These are phyloP conservation scores for Limenitis camilla DNA, from an alignment of 2,888 invertebrate species.

Conservation along the genomic window DNA sequence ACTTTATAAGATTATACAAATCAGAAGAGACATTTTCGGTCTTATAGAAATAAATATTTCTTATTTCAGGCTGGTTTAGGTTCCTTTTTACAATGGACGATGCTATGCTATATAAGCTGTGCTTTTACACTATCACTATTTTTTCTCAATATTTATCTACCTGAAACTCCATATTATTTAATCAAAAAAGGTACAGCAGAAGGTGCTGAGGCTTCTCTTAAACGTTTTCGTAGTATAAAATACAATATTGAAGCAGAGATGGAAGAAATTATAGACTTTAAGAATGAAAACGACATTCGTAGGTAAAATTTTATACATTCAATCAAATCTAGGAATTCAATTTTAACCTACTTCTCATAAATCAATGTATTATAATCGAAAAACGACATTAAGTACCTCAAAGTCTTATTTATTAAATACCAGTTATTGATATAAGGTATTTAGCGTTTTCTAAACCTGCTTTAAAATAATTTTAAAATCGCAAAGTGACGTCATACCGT, in stretches of 20 bases:
- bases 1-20: too few relatives aligned
- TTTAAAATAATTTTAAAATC: too few relatives aligned
- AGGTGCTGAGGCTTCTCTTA: constrained; percentile 28
- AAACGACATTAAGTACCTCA: too few relatives aligned
- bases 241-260: constrained; percentile 41
- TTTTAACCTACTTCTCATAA: too few relatives aligned
- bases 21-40: background rate
- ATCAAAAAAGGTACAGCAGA: constrained; percentile 31
- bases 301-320: constrained; percentile 29
- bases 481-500: too few relatives aligned
- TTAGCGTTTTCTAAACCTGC: too few relatives aligned
- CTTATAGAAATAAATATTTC: background rate
- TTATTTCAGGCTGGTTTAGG: constrained; percentile 42
- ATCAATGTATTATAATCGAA: too few relatives aligned
- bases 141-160: constrained; percentile 32
- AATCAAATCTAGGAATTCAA: too few relatives aligned
- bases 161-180: constrained; percentile 49
- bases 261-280: constrained; percentile 41
- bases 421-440: too few relatives aligned
- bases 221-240: constrained; percentile 34
- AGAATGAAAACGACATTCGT: constrained; percentile 43
- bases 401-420: too few relatives aligned
- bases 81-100: constrained; percentile 35
- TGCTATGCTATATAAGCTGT: constrained; percentile 33
- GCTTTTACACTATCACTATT: constrained; percentile 28